These are phyloP conservation scores for Motacilla alba DNA, from an alignment of 2,113 vertebrate genomes.

Conservation along the genomic window DNA sequence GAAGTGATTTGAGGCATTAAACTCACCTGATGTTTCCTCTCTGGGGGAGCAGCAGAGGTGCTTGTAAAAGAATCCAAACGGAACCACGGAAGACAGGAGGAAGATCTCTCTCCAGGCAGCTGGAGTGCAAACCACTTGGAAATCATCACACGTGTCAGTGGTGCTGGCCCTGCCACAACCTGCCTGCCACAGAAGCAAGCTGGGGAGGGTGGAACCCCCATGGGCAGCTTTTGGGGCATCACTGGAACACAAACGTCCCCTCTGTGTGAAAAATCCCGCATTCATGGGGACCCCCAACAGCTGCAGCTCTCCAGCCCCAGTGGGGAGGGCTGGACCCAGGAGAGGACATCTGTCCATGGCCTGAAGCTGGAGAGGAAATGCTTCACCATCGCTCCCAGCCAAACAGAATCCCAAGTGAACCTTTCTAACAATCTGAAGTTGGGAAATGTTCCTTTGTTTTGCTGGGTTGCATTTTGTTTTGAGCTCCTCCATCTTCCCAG, in stretches of 20 bases:
- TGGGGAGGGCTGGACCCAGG: background rate
- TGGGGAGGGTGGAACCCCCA: background rate
- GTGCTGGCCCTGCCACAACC: background rate
- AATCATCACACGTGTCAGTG: accelerated
- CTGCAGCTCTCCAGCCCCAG: background rate
- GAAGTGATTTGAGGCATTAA: background rate
- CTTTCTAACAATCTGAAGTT: background rate
- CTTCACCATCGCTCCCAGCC: background rate
- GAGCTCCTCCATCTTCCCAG: background rate
- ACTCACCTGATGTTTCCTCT: background rate
- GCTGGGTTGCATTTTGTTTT: background rate
- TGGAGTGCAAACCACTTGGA: background rate
- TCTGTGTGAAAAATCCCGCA: background rate
- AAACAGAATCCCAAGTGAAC: background rate
- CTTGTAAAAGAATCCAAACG: background rate
- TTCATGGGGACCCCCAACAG: background rate
- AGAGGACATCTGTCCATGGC: background rate
- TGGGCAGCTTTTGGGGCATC: accelerated
- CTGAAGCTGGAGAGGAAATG: background rate
- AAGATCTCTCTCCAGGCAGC: background rate
- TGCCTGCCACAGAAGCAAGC: background rate
- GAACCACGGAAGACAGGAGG: background rate
- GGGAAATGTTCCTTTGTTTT: background rate
- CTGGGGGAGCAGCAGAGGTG: accelerated
- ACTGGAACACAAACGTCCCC: accelerated